Evolutionary conservation across 1,140 invertebrate species (phyloP).

Genomic region (Mamestra configurata): DNA sequence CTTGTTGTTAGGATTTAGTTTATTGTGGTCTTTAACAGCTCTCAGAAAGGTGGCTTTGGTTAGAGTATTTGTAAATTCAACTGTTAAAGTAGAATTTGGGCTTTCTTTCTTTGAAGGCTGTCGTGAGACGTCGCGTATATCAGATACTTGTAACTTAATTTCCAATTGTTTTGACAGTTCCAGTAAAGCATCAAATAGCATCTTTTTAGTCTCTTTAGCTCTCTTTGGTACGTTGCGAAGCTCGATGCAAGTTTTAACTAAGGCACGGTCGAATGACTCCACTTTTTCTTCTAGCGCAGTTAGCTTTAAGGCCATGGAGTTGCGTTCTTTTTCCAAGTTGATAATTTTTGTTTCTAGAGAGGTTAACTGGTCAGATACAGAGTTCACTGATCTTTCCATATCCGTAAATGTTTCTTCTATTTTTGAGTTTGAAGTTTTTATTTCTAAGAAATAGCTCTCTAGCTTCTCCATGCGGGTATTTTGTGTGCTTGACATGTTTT

Average conservation of each 20-base stretch:
- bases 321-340: background rate
- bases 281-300: background rate
- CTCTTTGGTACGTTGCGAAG: background rate
- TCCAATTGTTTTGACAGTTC: background rate
- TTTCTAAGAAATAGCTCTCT: background rate
- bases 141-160: no score
- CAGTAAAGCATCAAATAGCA: background rate
- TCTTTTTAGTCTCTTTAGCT: background rate
- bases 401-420: background rate
- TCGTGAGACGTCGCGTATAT: background rate
- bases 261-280: background rate
- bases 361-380: background rate
- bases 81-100: background rate
- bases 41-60: background rate
- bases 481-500: background rate
- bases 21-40: background rate
- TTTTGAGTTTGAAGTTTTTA: background rate
- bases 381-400: constrained; percentile 14
- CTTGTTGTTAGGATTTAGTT: background rate
- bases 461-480: background rate
- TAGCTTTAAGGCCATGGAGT: background rate
- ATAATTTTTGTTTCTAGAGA: constrained; percentile 1
- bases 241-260: background rate
- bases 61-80: constrained; percentile 3
- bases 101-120: constrained; percentile 15